Conservation (phyloP, 2,113 vertebrate genomes). For the Chloropsis hardwickii region DNA sequence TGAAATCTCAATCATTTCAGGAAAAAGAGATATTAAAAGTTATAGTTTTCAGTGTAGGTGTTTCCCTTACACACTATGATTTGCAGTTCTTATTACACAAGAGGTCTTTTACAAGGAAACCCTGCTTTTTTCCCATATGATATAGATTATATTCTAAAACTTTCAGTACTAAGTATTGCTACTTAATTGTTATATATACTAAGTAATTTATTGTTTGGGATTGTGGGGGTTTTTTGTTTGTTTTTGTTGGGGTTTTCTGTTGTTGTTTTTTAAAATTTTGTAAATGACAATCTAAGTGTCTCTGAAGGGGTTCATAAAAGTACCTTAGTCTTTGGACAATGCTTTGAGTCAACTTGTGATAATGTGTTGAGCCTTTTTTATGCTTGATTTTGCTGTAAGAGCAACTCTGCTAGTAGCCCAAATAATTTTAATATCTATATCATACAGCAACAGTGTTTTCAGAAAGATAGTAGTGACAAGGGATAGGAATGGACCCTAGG, state of each 20-base stretch:
- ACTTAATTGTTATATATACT: not conserved
- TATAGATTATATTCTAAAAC: not conserved
- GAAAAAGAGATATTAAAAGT: not conserved
- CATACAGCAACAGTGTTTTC: not conserved
- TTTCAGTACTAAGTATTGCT: not conserved
- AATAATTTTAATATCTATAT: not conserved
- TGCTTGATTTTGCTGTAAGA: not conserved
- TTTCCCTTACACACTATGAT: not conserved
- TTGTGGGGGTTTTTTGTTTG: not conserved
- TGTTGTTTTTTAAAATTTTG: not conserved
- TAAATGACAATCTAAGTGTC: not conserved
- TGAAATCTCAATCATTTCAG: not conserved
- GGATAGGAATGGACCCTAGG: not conserved
- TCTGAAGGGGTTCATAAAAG: not conserved
- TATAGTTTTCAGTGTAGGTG: not conserved
- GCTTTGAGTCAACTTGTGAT: not conserved
- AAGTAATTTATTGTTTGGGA: not conserved
- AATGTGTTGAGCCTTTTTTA: not conserved
- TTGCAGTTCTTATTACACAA: not conserved
- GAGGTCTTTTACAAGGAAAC: not conserved
- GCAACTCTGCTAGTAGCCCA: not conserved
- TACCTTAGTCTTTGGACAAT: not conserved
- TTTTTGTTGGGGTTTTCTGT: not conserved
- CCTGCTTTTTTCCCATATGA: accelerated
- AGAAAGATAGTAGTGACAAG: not conserved